Evolutionary conservation across 2,797 vertebrate genomes (phyloP).

Genomic region (Mionectes olivaceus): DNA sequence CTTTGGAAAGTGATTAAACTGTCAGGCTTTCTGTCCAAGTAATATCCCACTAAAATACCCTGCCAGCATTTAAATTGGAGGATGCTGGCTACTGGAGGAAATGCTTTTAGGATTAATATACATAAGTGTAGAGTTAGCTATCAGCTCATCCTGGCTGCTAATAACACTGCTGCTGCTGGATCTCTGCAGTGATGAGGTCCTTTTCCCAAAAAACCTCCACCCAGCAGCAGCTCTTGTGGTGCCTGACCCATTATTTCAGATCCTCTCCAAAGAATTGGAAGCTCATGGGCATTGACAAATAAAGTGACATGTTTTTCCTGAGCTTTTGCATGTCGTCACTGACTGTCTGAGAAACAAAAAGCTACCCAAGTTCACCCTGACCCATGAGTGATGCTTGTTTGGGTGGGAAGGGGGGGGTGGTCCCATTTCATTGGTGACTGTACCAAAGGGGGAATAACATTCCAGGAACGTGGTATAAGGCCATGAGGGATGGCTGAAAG

Average conservation of each 20-base stretch:
- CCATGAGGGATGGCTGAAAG: background rate
- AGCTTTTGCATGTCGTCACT: background rate
- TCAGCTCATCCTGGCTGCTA: background rate
- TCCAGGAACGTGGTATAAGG: background rate
- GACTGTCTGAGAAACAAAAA: background rate
- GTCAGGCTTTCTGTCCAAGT: background rate
- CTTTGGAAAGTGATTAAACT: conserved; percentile 27
- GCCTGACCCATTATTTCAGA: background rate
- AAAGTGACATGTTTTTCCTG: background rate
- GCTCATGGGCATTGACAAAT: background rate
- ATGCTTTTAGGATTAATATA: background rate
- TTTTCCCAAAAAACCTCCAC: background rate
- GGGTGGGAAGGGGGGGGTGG: background rate
- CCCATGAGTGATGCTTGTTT: fast-evolving
- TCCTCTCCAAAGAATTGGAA: background rate
- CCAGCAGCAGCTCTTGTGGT: background rate
- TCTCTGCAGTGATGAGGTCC: background rate
- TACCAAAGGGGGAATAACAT: background rate
- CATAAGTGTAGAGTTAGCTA: background rate
- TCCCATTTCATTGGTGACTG: background rate
- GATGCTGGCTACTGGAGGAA: background rate
- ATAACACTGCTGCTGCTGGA: background rate
- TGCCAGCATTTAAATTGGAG: background rate
- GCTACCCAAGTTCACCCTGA: background rate
- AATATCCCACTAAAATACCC: conserved; percentile 14